Conservation (phyloP, 2,888 invertebrate genomes). For the Tetranychus piercei region DNA sequence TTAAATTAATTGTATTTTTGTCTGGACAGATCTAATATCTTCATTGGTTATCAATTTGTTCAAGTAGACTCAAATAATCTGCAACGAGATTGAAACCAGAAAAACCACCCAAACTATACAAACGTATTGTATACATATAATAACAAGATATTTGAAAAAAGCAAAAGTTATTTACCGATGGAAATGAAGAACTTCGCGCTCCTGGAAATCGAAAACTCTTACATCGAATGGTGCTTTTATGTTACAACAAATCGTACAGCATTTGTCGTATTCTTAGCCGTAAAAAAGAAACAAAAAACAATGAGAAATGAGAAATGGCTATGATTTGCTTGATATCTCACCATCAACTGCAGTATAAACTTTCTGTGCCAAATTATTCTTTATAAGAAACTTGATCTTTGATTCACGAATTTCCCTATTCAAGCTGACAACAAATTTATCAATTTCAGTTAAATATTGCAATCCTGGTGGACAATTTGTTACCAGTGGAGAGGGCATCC, state of each 20-base stretch:
- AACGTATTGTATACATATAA: no score
- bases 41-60: no score
- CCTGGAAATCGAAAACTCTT: constrained; percentile 59
- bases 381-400: constrained; percentile 64
- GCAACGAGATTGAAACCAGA: no score
- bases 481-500: no score
- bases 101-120: no score
- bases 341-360: constrained; percentile 23
- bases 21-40: no score
- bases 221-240: constrained; percentile 64
- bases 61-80: no score
- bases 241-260: constrained; percentile 66
- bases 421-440: constrained; percentile 34
- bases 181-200: constrained; percentile 62
- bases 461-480: constrained; percentile 27
- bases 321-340: not conserved
- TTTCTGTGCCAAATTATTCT: constrained; percentile 32
- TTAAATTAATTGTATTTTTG: no score
- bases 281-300: no score
- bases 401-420: constrained; percentile 55
- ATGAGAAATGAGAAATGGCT: constrained; percentile 6
- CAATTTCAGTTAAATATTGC: constrained; percentile 32
- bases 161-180: constrained; percentile 30
- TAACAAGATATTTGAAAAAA: no score
- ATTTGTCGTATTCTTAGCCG: constrained; percentile 54